Evolutionary conservation across 1,140 invertebrate genomes (phyloP).

Genomic region (Bombus waltoni): DNA sequence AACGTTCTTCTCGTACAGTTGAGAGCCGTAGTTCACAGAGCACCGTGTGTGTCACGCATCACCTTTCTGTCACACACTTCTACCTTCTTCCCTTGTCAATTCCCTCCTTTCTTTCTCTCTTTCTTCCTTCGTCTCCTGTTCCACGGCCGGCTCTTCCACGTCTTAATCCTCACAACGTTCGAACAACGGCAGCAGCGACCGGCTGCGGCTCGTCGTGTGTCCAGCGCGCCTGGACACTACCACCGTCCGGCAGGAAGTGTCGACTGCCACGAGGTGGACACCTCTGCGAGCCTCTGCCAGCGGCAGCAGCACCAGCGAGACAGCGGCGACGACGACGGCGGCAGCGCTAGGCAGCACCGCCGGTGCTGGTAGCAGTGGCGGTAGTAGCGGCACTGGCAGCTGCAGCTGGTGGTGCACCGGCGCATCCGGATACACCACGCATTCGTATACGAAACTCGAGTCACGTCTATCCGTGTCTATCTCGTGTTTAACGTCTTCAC

Average conservation of each 20-base stretch:
- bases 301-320: slow-evolving; percentile 36
- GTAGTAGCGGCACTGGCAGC: slow-evolving; percentile 60
- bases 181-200: slow-evolving; percentile 45
- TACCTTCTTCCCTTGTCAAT: neutral
- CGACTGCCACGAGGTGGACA: slow-evolving; percentile 67
- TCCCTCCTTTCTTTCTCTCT: neutral
- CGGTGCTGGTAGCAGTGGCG: slow-evolving; percentile 49
- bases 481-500: neutral
- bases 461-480: neutral
- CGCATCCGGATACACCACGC: slow-evolving; percentile 58
- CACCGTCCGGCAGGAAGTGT: slow-evolving; percentile 68
- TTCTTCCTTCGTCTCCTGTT: slow-evolving; percentile 32
- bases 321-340: slow-evolving; percentile 18
- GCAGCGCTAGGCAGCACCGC: slow-evolving; percentile 28
- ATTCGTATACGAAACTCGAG: slow-evolving; percentile 38
- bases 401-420: slow-evolving; percentile 66
- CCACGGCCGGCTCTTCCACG: slow-evolving; percentile 8
- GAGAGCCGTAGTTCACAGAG: neutral
- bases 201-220: slow-evolving; percentile 55
- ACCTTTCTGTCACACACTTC: slow-evolving; percentile 30
- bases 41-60: slow-evolving; percentile 18
- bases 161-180: slow-evolving; percentile 18
- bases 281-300: slow-evolving; percentile 63
- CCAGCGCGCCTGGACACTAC: slow-evolving; percentile 65
- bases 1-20: neutral